Conservation (phyloP, 2,888 invertebrate species). For the Sabellastarte sp. region DNA sequence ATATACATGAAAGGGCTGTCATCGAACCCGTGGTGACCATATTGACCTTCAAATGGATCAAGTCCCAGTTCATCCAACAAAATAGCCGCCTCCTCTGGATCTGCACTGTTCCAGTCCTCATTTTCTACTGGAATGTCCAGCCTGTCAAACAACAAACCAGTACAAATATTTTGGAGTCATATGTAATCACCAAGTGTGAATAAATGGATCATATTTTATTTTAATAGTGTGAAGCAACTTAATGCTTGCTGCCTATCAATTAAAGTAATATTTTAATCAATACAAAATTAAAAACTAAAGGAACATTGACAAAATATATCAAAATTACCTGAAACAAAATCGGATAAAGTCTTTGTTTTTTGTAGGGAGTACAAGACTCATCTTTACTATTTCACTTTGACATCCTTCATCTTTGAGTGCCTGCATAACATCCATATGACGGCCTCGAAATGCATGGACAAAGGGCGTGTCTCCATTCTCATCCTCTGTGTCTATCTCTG, state of each 20-base stretch:
- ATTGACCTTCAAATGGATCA: slow-evolving; percentile 32
- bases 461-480: slow-evolving; percentile 35
- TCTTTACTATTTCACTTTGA: slow-evolving; percentile 34
- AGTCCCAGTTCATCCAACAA: slow-evolving; percentile 25
- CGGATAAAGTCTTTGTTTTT: slow-evolving; percentile 26
- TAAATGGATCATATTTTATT: too few relatives aligned
- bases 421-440: slow-evolving; percentile 25
- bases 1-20: slow-evolving; percentile 35
- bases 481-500: slow-evolving; percentile 33
- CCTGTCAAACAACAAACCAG: slow-evolving; percentile 17
- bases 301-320: too few relatives aligned
- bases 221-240: too few relatives aligned
- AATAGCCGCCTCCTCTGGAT: slow-evolving; percentile 10
- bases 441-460: slow-evolving; percentile 33
- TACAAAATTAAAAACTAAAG: too few relatives aligned
- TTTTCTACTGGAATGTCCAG: slow-evolving; percentile 35
- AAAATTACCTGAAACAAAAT: slow-evolving; percentile 11
- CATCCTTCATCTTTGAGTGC: slow-evolving; percentile 25
- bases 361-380: slow-evolving; percentile 32
- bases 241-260: too few relatives aligned
- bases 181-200: too few relatives aligned
- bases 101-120: slow-evolving; percentile 32
- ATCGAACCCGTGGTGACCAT: slow-evolving; percentile 29
- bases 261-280: too few relatives aligned
- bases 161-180: too few relatives aligned